Conservation (phyloP, 2,797 vertebrate species). For the Sebastes minor region DNA sequence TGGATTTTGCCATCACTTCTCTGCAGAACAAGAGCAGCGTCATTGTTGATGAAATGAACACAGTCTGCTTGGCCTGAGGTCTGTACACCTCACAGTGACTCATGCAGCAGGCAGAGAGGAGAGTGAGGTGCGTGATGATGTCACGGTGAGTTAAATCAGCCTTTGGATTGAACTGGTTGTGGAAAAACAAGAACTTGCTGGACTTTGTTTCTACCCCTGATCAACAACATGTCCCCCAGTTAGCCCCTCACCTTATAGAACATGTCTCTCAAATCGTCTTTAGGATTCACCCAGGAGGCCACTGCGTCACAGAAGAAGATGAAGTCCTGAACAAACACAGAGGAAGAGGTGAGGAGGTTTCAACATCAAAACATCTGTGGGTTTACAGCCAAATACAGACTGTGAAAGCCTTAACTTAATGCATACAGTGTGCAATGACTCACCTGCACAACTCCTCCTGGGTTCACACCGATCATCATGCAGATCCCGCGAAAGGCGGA, state of each 20-base stretch:
- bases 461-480: slow-evolving; percentile 96
- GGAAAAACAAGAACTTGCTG: neutral
- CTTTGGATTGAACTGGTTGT: neutral
- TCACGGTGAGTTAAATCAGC: neutral
- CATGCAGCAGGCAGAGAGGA: neutral
- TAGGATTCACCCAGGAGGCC: slow-evolving; percentile 94
- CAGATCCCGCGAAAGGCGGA: slow-evolving; percentile 95
- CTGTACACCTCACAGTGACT: neutral
- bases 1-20: neutral
- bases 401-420: neutral
- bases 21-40: neutral
- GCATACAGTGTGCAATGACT: neutral
- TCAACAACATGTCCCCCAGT: neutral
- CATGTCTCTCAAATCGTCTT: slow-evolving; percentile 94
- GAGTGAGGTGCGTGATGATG: neutral
- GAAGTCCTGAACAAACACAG: slow-evolving; percentile 84
- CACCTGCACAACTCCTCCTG: slow-evolving; percentile 93
- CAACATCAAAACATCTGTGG: neutral
- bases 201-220: neutral
- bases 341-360: neutral
- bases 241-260: slow-evolving; percentile 89
- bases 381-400: neutral
- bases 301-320: slow-evolving; percentile 97
- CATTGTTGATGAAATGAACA: neutral
- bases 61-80: neutral